Base-by-base conservation (phyloP, 2,113 vertebrate genomes). In the Ptilorrhoa leucosticta region DNA sequence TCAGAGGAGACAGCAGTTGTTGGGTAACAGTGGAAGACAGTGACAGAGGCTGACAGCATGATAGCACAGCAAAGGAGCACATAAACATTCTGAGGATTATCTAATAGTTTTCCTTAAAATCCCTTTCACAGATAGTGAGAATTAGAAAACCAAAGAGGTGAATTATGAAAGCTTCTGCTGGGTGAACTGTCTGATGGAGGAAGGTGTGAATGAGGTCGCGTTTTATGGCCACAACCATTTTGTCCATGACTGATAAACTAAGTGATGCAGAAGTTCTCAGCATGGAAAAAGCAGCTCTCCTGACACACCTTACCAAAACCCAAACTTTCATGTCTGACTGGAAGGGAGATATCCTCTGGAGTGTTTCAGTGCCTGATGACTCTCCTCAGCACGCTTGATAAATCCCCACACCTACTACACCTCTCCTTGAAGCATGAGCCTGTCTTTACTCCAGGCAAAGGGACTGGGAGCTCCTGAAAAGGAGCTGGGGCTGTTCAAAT, bases 351-450 rank as follows among this genome's bases (percentile, higher is more conserved):
- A 13, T 54, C 15, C 17, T 64, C 30, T 81, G 20, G 13, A 19
- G 31, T 40, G 11, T 26, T 51, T 73, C 45, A 57, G 27, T 26
- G 37, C 28, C 31, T 73, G 24, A 23, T 48, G 35, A 18, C 8
- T 66, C 15, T 31, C 23, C 33, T 42, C 15, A 83, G 8, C 19
- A 51, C 0, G 0, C 18, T 2, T 54, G 35, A 33, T 22, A 33
- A 68, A 86, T 68, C 9, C 26, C 5, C 13, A 22, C 14, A 14
- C 14, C 30, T 33, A 26, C 31, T 58, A 16, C 1, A 18, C 5
- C 3, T 42, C 7, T 63, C 51, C 39, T 58, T 0, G 0, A 86
- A 51, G 37, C 35, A 15, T 3, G 11, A 76, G 9, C 5, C 15
- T 14, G 9, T 27, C n/a, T 80, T 80, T 60, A 44, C 11, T 72